phyloP scores from a whole-genome alignment of 2,888 invertebrate species.

The Dinocampus coccinellae region DNA sequence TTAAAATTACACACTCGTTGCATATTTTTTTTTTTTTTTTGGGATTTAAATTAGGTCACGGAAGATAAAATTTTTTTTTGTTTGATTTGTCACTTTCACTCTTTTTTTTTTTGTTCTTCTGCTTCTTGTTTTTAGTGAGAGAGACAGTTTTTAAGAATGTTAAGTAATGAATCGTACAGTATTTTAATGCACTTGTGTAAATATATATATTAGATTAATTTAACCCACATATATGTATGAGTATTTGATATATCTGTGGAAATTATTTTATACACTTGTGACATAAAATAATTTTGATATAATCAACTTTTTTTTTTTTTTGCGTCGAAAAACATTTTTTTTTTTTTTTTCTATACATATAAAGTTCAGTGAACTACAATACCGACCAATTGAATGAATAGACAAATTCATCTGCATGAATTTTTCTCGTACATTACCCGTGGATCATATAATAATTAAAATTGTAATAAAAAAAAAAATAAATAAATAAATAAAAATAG shows the following conservation, averaged over 20 bases:
- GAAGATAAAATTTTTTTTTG: constrained; percentile 12
- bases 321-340: too few species aligned
- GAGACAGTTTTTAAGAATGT: background rate
- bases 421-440: background rate
- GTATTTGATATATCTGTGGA: background rate
- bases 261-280: background rate
- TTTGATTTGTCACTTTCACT: background rate
- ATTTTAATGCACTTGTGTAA: background rate
- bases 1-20: constrained; percentile 4
- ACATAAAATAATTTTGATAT: background rate
- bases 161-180: background rate
- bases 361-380: background rate
- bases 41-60: background rate
- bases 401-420: background rate
- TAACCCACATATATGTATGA: background rate
- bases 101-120: background rate
- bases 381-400: background rate
- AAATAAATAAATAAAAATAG: too few species aligned
- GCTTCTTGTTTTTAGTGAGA: constrained; percentile 3
- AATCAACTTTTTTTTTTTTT: background rate
- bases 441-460: background rate
- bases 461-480: background rate
- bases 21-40: background rate
- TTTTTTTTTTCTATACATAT: too few species aligned
- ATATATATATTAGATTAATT: constrained; percentile 2